These are phyloP conservation scores for Avahi laniger DNA, from an alignment of 2,797 vertebrate genomes.

Conservation along the genomic window DNA sequence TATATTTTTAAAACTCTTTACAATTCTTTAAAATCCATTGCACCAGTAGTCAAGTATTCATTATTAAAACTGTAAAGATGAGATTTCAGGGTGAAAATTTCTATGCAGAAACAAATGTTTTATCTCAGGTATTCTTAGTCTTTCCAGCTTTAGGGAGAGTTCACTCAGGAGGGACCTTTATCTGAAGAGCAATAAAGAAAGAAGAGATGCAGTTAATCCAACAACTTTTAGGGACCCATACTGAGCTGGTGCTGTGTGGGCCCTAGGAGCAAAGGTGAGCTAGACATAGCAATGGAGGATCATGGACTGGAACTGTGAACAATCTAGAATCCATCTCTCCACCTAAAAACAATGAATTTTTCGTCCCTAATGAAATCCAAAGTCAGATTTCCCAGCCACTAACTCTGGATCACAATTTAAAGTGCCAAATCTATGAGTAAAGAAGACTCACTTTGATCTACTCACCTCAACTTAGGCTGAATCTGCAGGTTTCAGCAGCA, in stretches of 20 bases:
- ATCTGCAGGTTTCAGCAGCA: neutral
- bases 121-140: neutral
- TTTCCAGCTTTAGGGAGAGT: neutral
- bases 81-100: neutral
- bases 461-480: neutral
- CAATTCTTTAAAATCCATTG: neutral
- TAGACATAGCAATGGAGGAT: neutral
- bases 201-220: neutral
- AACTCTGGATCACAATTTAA: neutral
- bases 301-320: neutral
- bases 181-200: neutral
- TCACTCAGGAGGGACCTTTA: neutral
- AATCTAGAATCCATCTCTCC: neutral
- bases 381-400: neutral
- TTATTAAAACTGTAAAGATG: constrained; percentile 1
- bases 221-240: neutral
- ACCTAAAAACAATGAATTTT: neutral
- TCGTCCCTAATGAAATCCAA: neutral
- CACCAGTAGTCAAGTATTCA: neutral
- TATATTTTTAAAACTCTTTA: neutral
- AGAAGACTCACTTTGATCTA: neutral
- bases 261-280: neutral
- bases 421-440: neutral
- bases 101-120: neutral
- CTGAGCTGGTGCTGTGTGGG: neutral